phyloP scores from a whole-genome alignment of 1,140 invertebrate species.

The Drosophila melanogaster region Release_6_plus_ISO1_MT NT_037436.4:15783001-15783500 shows the following conservation, averaged over 20 bases:
- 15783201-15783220: slow-evolving; percentile 24
- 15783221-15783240: slow-evolving; percentile 73
- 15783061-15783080: slow-evolving; percentile 48
- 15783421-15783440: slow-evolving; percentile 11
- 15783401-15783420: neutral
- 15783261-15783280: slow-evolving; percentile 32
- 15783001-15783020: slow-evolving; percentile 46
- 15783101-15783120: slow-evolving; percentile 82
- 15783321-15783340: slow-evolving; percentile 78
- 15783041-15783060: slow-evolving; percentile 2
- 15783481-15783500: too few relatives aligned
- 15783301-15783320: slow-evolving; percentile 78
- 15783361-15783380: slow-evolving; percentile 19
- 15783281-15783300: slow-evolving; percentile 21
- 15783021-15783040: slow-evolving; percentile 6
- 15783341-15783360: slow-evolving; percentile 47
- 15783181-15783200: slow-evolving; percentile 72
- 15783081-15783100: slow-evolving; percentile 80
- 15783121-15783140: slow-evolving; percentile 64
- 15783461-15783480: neutral
- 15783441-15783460: neutral
- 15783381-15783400: slow-evolving; percentile 13
- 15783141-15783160: slow-evolving; percentile 22
- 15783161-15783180: slow-evolving; percentile 71
- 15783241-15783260: slow-evolving; percentile 71